Evolutionary conservation across 1,140 invertebrate species (phyloP).

Genomic region (Teleogryllus occipitalis): DNA sequence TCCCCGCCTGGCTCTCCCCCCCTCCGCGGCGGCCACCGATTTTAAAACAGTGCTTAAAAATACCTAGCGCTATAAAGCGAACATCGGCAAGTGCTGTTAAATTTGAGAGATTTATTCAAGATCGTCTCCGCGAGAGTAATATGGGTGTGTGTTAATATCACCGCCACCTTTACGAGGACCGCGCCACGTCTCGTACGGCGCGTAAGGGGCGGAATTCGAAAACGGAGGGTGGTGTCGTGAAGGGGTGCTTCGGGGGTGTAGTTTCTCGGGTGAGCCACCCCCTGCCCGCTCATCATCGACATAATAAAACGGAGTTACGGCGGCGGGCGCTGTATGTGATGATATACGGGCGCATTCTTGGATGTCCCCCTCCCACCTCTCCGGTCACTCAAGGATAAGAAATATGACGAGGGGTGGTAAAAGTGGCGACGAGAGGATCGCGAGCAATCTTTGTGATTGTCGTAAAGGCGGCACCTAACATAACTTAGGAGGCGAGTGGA

Average conservation of each 20-base stretch:
- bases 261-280: background rate
- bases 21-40: background rate
- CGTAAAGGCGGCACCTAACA: background rate
- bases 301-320: background rate
- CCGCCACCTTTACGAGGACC: background rate
- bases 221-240: background rate
- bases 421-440: background rate
- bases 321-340: background rate
- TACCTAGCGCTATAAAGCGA: background rate
- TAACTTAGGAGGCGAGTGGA: background rate
- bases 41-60: background rate
- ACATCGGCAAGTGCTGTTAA: background rate
- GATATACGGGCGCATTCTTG: background rate
- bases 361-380: background rate
- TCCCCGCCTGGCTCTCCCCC: no score
- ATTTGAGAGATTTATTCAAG: background rate
- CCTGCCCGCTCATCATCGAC: background rate
- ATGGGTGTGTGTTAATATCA: background rate
- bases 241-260: background rate
- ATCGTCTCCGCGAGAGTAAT: background rate
- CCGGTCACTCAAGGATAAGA: constrained; percentile 3
- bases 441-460: background rate
- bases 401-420: background rate
- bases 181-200: background rate
- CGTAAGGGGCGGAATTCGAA: background rate